Conservation (phyloP, 2,113 vertebrate genomes). For the Tragelaphus buxtoni region DNA sequence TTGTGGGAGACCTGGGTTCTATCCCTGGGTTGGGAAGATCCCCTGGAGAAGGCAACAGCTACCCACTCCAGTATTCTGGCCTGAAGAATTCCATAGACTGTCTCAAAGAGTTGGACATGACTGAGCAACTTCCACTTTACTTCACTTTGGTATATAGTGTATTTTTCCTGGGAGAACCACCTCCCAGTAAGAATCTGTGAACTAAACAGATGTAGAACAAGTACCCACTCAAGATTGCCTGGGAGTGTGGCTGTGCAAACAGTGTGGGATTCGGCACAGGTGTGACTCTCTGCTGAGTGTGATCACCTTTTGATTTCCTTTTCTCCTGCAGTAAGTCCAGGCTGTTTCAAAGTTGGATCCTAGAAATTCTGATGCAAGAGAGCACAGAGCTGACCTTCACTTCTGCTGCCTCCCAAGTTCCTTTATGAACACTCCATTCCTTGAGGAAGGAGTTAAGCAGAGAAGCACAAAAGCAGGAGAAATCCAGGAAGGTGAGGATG, state of each 20-base stretch:
- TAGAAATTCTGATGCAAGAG: neutral
- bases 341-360: neutral
- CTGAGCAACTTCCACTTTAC: neutral
- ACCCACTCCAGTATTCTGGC: neutral
- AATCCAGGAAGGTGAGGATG: neutral
- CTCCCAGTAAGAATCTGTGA: neutral
- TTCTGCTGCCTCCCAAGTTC: neutral
- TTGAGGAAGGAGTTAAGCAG: neutral
- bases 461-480: neutral
- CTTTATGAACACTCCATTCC: neutral
- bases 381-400: neutral
- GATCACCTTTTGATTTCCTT: neutral
- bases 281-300: rapidly evolving
- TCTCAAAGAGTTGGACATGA: neutral
- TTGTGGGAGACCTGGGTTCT: neutral
- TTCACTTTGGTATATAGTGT: neutral
- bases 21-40: neutral
- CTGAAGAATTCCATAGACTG: neutral
- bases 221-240: neutral
- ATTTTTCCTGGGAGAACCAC: neutral
- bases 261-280: neutral
- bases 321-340: rapidly evolving
- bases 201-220: neutral
- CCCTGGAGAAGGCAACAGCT: neutral
- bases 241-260: neutral